A percentile compares a stretch with the other conserved stretches of the same genome.
phyloP scores from a whole-genome alignment of 2,888 invertebrate genomes.

The Apamea anceps region DNA sequence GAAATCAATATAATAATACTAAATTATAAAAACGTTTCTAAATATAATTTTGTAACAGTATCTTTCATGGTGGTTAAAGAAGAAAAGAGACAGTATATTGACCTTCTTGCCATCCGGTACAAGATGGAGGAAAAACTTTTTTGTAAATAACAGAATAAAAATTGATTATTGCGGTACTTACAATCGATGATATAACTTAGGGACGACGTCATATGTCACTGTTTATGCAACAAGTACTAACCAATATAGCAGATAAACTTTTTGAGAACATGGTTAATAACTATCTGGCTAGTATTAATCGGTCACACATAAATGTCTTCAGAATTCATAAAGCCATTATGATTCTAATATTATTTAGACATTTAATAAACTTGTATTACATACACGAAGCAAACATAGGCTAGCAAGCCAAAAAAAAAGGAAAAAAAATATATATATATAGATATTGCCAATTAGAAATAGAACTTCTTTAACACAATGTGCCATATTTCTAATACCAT shows the following conservation, averaged over 20 bases:
- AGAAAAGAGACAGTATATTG: conserved; percentile 48
- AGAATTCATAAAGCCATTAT: background rate
- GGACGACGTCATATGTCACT: conserved; percentile 11
- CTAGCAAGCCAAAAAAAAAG: background rate
- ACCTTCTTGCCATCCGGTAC: conserved; percentile 26
- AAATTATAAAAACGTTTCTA: conserved; percentile 50
- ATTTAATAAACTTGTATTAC: background rate
- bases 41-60: conserved; percentile 50
- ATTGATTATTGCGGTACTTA: conserved; percentile 22
- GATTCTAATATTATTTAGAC: background rate
- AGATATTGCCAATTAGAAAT: background rate
- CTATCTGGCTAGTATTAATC: background rate
- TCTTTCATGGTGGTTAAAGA: conserved; percentile 34
- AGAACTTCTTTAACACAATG: conserved; percentile 24
- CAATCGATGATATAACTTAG: conserved; percentile 24
- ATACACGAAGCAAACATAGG: background rate
- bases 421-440: too few relatives aligned
- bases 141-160: conserved; percentile 7
- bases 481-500: conserved; percentile 43
- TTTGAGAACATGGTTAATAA: conserved; percentile 3
- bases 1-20: conserved; percentile 45
- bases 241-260: background rate
- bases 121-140: background rate
- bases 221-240: conserved; percentile 27
- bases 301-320: background rate